A percentile compares a stretch with the other conserved stretches of the same genome.
Conservation (phyloP, 2,888 invertebrate genomes). For the Dorcus hopei region DNA sequence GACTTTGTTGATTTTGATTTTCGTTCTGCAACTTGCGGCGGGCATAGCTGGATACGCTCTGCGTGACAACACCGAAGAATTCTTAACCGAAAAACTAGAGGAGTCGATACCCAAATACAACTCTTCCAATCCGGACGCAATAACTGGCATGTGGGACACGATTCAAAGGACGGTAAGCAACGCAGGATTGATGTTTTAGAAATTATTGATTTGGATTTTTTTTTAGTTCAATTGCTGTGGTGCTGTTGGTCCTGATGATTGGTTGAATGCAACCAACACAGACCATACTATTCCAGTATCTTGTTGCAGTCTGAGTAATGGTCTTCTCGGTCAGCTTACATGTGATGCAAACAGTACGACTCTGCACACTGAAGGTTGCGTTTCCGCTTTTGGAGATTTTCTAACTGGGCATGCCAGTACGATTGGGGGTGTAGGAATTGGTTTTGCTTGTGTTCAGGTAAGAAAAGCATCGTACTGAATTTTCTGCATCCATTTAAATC, state of each 20-base stretch:
- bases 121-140: conserved; percentile 49
- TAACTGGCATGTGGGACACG: conserved; percentile 72
- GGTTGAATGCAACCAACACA: conserved; percentile 50
- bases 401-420: conserved; percentile 70
- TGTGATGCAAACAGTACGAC: conserved; percentile 36
- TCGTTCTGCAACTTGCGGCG: conserved; percentile 80
- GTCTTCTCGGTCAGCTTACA: conserved; percentile 50
- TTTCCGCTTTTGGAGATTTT: conserved; percentile 58
- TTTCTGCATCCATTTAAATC: conserved; percentile 5
- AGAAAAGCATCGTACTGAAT: conserved; percentile 19
- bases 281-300: conserved; percentile 56
- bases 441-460: conserved; percentile 85
- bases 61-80: conserved; percentile 62
- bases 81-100: conserved; percentile 65
- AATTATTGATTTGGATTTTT: conserved; percentile 8
- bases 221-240: conserved; percentile 74
- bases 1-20: conserved; percentile 71
- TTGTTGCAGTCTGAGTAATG: conserved; percentile 59
- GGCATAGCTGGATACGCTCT: conserved; percentile 79
- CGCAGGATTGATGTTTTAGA: not conserved
- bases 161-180: conserved; percentile 73
- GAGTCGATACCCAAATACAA: conserved; percentile 64
- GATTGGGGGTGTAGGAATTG: conserved; percentile 78
- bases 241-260: conserved; percentile 60
- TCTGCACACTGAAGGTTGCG: conserved; percentile 62